A percentile compares a stretch with the other conserved stretches of the same genome.
Evolutionary conservation across 2,113 vertebrate species (phyloP).

Genomic region (Cryptomyrus ogoouensis): DNA sequence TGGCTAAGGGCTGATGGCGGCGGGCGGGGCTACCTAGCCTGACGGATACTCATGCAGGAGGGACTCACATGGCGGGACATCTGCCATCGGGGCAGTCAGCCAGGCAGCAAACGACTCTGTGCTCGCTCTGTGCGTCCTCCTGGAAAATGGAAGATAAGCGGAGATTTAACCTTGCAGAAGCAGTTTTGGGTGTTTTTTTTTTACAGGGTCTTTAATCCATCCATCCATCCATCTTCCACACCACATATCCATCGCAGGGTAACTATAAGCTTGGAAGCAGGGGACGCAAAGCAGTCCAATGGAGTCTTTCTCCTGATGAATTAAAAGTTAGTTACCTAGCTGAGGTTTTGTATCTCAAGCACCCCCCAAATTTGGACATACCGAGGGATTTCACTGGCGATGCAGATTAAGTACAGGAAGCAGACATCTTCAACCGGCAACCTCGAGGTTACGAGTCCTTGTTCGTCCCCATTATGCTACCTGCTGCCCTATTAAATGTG

Average conservation of each 20-base stretch:
- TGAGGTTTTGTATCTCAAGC: neutral
- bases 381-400: neutral
- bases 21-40: neutral
- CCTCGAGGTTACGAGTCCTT: neutral
- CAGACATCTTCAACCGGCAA: neutral
- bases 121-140: neutral
- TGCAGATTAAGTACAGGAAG: neutral
- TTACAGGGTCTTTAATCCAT: neutral
- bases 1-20: neutral
- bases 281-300: neutral
- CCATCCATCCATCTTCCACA: neutral
- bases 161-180: neutral
- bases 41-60: neutral
- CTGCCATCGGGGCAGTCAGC: neutral
- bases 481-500: conserved; percentile 3
- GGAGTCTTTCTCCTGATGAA: neutral
- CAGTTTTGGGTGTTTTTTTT: neutral
- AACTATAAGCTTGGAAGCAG: neutral
- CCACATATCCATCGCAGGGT: neutral
- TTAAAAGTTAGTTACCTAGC: neutral
- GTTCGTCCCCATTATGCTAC: neutral
- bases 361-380: neutral
- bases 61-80: neutral
- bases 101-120: neutral
- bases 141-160: neutral